Evolutionary conservation across 2,888 invertebrate genomes (phyloP).

Genomic region (Drosophila vallismaia): DNA sequence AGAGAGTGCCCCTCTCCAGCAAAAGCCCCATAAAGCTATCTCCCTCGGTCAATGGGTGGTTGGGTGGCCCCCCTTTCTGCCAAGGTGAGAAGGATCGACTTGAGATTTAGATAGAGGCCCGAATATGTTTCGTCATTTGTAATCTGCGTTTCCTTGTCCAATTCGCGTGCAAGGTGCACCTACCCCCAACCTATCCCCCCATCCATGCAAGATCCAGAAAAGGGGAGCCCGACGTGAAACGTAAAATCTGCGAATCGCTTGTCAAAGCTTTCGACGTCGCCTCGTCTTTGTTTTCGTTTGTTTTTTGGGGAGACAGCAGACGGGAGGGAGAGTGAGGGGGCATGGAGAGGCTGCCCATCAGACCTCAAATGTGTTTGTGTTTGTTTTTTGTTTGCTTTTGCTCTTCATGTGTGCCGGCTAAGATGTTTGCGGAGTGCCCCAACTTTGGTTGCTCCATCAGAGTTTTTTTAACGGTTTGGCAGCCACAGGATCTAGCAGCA

Average conservation of each 20-base stretch:
- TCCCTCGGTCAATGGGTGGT: too few species aligned
- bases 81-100: too few species aligned
- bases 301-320: slow-evolving; percentile 2
- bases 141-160: slow-evolving; percentile 33
- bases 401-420: slow-evolving; percentile 44
- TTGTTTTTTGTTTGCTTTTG: slow-evolving; percentile 37
- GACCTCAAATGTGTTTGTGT: slow-evolving; percentile 18
- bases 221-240: slow-evolving; percentile 53
- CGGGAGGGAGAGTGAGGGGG: background rate
- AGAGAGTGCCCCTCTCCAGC: too few species aligned
- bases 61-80: too few species aligned
- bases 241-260: slow-evolving; percentile 70
- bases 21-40: too few species aligned
- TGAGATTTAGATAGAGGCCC: background rate
- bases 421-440: background rate
- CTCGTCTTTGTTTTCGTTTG: slow-evolving; percentile 17
- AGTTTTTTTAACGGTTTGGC: slow-evolving; percentile 27
- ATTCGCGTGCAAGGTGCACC: slow-evolving; percentile 10
- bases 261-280: slow-evolving; percentile 42
- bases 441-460: slow-evolving; percentile 23
- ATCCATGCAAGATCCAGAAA: too few species aligned
- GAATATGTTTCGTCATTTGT: slow-evolving; percentile 13
- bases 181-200: background rate
- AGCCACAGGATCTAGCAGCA: slow-evolving; percentile 28
- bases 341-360: slow-evolving; percentile 9